These are phyloP conservation scores for Beaufortia kweichowensis DNA, from an alignment of 2,113 vertebrate species.

Conservation along the genomic window DNA sequence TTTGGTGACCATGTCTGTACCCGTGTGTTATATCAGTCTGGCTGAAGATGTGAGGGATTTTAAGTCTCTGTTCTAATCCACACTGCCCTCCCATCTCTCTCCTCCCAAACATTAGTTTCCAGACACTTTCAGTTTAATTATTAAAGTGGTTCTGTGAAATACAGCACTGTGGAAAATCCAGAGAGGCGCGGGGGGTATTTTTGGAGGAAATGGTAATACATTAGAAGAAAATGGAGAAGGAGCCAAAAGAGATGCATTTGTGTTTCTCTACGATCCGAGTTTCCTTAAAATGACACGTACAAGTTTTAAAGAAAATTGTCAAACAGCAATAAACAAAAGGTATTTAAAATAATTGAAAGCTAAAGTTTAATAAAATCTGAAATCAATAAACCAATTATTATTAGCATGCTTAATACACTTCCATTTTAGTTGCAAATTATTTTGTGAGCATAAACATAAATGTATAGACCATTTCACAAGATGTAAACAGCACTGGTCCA, in stretches of 20 bases:
- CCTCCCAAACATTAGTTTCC: constrained; percentile 59
- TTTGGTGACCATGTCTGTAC: constrained; percentile 51
- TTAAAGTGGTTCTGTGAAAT: constrained; percentile 70
- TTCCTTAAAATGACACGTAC: too few relatives aligned
- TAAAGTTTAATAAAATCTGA: too few relatives aligned
- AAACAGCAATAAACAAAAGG: too few relatives aligned
- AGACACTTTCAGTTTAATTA: constrained; percentile 71
- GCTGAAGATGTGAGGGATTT: constrained; percentile 57
- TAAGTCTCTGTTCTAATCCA: constrained; percentile 54
- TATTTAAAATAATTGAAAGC: too few relatives aligned
- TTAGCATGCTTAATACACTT: too few relatives aligned
- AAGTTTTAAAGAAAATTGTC: too few relatives aligned
- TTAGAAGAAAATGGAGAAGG: not conserved
- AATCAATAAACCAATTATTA: too few relatives aligned
- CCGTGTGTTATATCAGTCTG: constrained; percentile 55
- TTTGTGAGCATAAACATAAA: too few relatives aligned
- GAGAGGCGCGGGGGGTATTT: not conserved
- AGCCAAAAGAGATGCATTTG: not conserved
- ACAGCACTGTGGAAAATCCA: constrained; percentile 39
- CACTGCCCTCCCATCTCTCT: constrained; percentile 47
- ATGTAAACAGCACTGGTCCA: too few relatives aligned
- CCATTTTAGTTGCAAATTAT: too few relatives aligned
- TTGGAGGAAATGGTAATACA: constrained; percentile 1
- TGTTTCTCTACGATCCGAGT: not conserved
- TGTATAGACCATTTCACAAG: too few relatives aligned